Percentiles rank a stretch among this genome's conserved stretches.
Evolutionary conservation across 2,797 vertebrate species (phyloP).

Genomic region (Graptemys geographica): DNA sequence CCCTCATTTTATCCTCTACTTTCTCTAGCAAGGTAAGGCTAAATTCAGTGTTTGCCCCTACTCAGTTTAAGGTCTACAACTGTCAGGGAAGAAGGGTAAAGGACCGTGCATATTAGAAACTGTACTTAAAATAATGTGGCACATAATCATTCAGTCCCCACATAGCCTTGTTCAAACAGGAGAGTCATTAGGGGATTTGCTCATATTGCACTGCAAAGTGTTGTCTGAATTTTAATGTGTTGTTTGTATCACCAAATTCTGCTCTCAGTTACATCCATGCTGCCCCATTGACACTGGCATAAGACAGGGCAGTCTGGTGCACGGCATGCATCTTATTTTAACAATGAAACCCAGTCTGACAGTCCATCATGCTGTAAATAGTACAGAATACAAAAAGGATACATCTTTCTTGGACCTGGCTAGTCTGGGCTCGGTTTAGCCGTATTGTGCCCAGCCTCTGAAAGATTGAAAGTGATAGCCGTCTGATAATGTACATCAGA

Average conservation of each 20-base stretch:
- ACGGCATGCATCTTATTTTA: not conserved
- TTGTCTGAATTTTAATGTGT: not conserved
- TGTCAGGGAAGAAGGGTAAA: not conserved
- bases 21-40: not conserved
- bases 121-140: not conserved
- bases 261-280: not conserved
- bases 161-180: not conserved
- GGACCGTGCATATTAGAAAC: not conserved
- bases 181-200: not conserved
- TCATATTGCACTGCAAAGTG: not conserved
- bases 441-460: not conserved
- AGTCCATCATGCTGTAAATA: conserved; percentile 59
- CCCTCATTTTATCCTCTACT: not conserved
- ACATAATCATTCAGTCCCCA: not conserved
- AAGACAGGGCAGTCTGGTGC: not conserved
- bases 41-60: not conserved
- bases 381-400: not conserved
- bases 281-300: too few relatives aligned
- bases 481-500: not conserved
- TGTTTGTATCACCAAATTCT: not conserved
- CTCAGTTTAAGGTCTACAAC: not conserved
- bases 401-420: conserved; percentile 44
- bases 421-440: conserved; percentile 30
- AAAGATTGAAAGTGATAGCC: conserved; percentile 42
- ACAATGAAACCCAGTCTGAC: not conserved